These are phyloP conservation scores for Cephus spinipes DNA, from an alignment of 2,888 invertebrate species.

Conservation along the genomic window DNA sequence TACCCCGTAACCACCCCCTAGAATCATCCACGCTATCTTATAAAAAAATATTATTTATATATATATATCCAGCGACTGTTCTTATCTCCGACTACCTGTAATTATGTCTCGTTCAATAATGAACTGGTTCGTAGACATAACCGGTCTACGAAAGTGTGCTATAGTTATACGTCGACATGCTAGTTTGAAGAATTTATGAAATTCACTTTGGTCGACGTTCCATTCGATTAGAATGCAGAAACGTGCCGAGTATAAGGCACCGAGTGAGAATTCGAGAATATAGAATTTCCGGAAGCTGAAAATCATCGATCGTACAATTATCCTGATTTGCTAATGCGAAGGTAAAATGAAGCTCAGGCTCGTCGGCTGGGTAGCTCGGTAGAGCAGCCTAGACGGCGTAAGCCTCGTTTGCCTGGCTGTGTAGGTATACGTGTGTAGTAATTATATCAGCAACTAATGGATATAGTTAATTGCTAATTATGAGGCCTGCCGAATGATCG, in stretches of 20 bases:
- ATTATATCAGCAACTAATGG: slow-evolving; percentile 67
- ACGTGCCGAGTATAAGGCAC: background rate
- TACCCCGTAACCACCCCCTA: background rate
- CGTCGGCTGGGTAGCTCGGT: background rate
- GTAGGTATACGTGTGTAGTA: slow-evolving; percentile 49
- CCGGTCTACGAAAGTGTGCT: too few relatives aligned
- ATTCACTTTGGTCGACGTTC: background rate
- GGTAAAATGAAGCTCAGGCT: slow-evolving; percentile 40
- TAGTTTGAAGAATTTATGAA: too few relatives aligned
- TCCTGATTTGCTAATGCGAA: slow-evolving; percentile 59
- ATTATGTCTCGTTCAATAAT: background rate
- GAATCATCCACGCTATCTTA: background rate
- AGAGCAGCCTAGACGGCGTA: background rate
- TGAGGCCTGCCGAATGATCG: slow-evolving; percentile 66
- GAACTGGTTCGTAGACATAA: too few relatives aligned
- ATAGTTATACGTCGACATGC: too few relatives aligned
- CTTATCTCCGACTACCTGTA: background rate
- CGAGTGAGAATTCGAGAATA: background rate
- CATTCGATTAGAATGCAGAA: too few relatives aligned
- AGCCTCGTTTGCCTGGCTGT: background rate
- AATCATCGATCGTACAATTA: slow-evolving; percentile 62
- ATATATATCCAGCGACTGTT: background rate
- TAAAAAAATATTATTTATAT: background rate
- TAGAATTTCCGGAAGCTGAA: slow-evolving; percentile 10
- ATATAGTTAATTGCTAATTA: slow-evolving; percentile 68